Evolutionary conservation across 1,140 invertebrate species (phyloP), one percentile per base, ranked within the genome.

Genomic region (Brachionus plicatilis): DNA sequence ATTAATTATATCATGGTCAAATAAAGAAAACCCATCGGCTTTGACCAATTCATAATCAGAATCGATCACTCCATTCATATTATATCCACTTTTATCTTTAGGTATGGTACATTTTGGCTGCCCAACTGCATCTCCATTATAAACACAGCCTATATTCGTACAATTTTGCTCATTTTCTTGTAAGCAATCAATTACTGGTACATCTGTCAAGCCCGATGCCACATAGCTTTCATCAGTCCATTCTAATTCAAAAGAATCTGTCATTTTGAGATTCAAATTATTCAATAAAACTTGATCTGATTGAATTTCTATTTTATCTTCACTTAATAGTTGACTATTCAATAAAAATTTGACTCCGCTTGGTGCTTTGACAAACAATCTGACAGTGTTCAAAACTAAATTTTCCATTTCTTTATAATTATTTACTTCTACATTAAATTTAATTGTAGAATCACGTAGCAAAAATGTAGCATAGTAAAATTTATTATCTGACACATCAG

Each of bases 321-420:
- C 47, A 76, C 1, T 50, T 50, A 76, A 76, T 3, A 76, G 2
- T 76, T 50, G 20, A 50, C 43, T 33, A 37, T 76, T 76, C 8
- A 76, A 37, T n/a, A 76, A 14, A 29, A 76, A 76, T 76, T 76
- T 76, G 3, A 76, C 27, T 24, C 11, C 14, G 50, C 45, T 50
- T 24, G 41, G 20, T 27, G 72, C 20, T 50, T 47, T 47, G 8
- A 50, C 72, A 50, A 76, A 76, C 27, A 76, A 29, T 43, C 79
- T 37, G 12, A 82, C 43, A 41, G 29, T 82, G 29, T 83, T 33
- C 43, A 83, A 56, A 24, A 50, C 1, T n/a, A 83, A 37, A 45
- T 47, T 70, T n/a, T 37, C 12, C 82, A 83, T 83, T 47, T 68
- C 37, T 2, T 6, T 4, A 27, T 83, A 83, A 17, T 83, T 83